Percentiles rank a stretch among this genome's conserved stretches.
These are phyloP conservation scores for Acleris emargana DNA, from an alignment of 2,888 invertebrate species.

Conservation along the genomic window DNA sequence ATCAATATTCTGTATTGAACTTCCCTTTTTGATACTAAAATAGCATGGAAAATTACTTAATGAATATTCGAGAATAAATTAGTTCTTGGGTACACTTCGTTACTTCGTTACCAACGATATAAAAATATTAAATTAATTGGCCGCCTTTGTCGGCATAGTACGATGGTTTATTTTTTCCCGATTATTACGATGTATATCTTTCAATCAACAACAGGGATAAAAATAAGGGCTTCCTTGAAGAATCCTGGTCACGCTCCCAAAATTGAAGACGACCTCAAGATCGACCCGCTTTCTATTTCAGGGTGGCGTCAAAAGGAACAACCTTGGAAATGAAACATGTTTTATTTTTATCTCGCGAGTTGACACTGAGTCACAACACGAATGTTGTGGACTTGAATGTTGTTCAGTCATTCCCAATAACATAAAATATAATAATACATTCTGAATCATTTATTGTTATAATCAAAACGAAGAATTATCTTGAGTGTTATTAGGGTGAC, in stretches of 20 bases:
- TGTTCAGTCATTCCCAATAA: not conserved
- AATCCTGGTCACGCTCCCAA: slow-evolving; percentile 12
- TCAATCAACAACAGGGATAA: too few species aligned
- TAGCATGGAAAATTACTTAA: too few species aligned
- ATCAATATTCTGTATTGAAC: too few species aligned
- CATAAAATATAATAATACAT: not conserved
- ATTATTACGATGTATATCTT: too few species aligned
- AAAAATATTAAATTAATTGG: too few species aligned
- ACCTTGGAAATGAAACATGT: slow-evolving; percentile 25
- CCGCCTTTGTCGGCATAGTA: too few species aligned
- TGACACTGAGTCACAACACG: slow-evolving; percentile 23
- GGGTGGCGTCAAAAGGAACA: slow-evolving; percentile 18
- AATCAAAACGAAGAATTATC: not conserved
- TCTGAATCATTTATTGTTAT: not conserved
- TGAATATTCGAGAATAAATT: too few species aligned
- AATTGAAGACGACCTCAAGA: slow-evolving; percentile 14
- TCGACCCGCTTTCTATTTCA: slow-evolving; percentile 17
- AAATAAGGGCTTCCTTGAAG: not conserved
- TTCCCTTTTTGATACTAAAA: too few species aligned
- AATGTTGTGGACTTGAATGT: not conserved
- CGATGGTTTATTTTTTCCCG: too few species aligned
- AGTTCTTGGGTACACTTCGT: too few species aligned
- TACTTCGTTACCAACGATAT: too few species aligned
- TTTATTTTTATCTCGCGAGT: slow-evolving; percentile 25
- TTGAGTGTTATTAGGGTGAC: too few species aligned